Base-by-base conservation (phyloP, 1,140 invertebrate species). In the Myzus persicae region DNA sequence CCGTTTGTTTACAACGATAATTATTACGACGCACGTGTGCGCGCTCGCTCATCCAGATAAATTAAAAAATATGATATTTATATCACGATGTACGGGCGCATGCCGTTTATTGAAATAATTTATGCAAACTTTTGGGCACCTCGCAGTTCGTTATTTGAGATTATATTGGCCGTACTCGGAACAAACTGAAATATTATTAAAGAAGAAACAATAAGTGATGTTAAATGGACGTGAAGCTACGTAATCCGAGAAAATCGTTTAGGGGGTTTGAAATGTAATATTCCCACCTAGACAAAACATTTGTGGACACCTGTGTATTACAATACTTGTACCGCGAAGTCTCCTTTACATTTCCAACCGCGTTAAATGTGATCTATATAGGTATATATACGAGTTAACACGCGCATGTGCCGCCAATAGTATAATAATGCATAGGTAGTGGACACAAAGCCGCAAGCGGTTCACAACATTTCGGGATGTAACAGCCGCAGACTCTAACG, bases 1-100 rank as follows among this genome's bases (percentile, higher is more conserved):
- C 36, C 26, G 46, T 89, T 40, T 54, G 88, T 51, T 54, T 51
- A 89, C 88, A 31, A 89, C 36, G 24, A 89, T 54, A 89, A 89
- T 89, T 89, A 89, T 5, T 36, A 89, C n/a, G 26, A 31, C 42
- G 31, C n/a, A 46, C 18, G 26, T 40, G 82, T 40, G 22, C 9
- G 26, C 31, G 42, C 84, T 11, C 36, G 7, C 36, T 2, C 42
- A 20, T 51, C 7, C 46, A 36, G 31, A 36, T 89, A 8, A 87
- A 89, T 89, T 89, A 51, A 51, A 89, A 89, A 88, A 36, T 48
- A 51, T 76, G 14, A 51, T 89, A 51, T 51, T 44, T 38, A 20
- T 89, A 44, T 85, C 38, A 8, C 31, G 18, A 44, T n/a, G 18
- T 22, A n/a, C 85, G 18, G n/a, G 42, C 11, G 38, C n/a, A 85